phyloP scores from a whole-genome alignment of 2,888 invertebrate species.

The Anthophora plumipes region DNA sequence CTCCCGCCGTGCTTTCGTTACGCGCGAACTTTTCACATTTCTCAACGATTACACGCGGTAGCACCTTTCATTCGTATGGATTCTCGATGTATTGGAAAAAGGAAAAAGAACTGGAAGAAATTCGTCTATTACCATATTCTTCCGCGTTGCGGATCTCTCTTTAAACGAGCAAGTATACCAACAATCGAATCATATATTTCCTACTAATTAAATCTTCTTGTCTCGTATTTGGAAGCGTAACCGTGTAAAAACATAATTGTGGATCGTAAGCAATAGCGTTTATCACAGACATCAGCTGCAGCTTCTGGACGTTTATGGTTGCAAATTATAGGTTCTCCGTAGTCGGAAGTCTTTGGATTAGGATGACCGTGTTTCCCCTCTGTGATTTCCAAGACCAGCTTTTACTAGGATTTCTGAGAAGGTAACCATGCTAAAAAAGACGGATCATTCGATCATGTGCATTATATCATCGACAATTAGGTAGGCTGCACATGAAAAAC shows the following conservation, averaged over 20 bases:
- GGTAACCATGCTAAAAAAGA: background rate
- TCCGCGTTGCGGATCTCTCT: background rate
- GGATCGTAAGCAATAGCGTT: slow-evolving; percentile 60
- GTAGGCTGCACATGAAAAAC: slow-evolving; percentile 9
- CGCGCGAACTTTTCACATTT: background rate
- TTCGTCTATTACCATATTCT: background rate
- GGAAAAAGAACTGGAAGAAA: background rate
- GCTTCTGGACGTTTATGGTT: slow-evolving; percentile 63
- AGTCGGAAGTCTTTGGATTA: slow-evolving; percentile 22
- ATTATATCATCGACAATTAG: background rate
- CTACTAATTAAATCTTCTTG: slow-evolving; percentile 27
- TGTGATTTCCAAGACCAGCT: slow-evolving; percentile 30
- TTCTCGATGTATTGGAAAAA: background rate
- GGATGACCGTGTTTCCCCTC: background rate
- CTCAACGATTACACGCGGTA: background rate
- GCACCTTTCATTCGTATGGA: background rate
- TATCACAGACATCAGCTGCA: slow-evolving; percentile 70
- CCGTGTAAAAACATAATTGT: slow-evolving; percentile 56
- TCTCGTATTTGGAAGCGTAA: slow-evolving; percentile 42
- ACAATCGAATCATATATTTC: slow-evolving; percentile 11
- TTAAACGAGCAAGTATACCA: background rate
- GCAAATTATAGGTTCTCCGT: slow-evolving; percentile 45
- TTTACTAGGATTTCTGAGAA: slow-evolving; percentile 6
- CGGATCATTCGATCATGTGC: background rate
- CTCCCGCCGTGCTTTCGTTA: background rate